phyloP scores from a whole-genome alignment of 2,797 vertebrate genomes.

The Malurus leucopterus region DNA sequence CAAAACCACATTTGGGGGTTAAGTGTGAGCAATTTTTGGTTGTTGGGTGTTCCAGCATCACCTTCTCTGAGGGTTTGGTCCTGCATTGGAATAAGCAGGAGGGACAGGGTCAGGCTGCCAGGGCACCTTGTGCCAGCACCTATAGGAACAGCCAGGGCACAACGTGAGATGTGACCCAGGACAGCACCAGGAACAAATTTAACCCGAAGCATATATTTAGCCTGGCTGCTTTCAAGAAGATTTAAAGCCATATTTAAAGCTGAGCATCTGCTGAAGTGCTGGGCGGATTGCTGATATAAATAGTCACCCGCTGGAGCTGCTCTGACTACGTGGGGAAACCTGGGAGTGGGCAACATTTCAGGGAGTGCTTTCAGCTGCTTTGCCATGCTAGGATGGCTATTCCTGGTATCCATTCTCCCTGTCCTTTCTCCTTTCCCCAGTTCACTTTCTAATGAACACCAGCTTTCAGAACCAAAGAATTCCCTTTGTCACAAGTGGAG shows the following conservation, averaged over 20 bases:
- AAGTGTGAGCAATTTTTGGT: not conserved
- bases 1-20: not conserved
- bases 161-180: not conserved
- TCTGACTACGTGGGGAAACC: not conserved
- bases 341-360: not conserved
- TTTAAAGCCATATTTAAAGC: slow-evolving; percentile 46
- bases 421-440: not conserved
- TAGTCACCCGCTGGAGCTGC: not conserved
- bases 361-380: not conserved
- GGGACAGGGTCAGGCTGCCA: not conserved
- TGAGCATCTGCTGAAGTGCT: slow-evolving; percentile 29
- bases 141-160: not conserved
- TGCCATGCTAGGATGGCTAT: not conserved
- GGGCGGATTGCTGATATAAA: slow-evolving; percentile 10
- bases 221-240: slow-evolving; percentile 4
- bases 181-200: not conserved
- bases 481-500: not conserved
- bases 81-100: rapidly evolving
- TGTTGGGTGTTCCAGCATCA: not conserved
- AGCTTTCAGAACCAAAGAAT: not conserved
- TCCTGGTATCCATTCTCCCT: not conserved
- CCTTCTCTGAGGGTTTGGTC: not conserved
- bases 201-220: slow-evolving; percentile 39
- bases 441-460: not conserved
- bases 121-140: not conserved